Percentiles rank a stretch among this genome's conserved stretches.
phyloP scores from a whole-genome alignment of 92 coral and sea anemone genomes.

The Zoanthus solanderi region DNA sequence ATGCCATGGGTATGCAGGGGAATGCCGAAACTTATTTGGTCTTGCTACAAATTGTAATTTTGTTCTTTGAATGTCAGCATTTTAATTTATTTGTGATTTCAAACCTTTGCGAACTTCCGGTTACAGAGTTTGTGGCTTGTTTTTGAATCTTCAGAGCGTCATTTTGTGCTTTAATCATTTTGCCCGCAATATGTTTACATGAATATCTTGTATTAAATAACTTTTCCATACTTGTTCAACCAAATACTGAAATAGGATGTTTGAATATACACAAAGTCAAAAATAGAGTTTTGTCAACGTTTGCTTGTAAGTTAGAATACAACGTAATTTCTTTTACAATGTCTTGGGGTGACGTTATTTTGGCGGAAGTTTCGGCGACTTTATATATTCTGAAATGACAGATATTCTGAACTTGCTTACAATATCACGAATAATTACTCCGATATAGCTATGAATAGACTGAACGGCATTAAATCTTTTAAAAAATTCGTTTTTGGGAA shows the following conservation, averaged over 20 bases:
- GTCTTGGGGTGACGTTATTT: conserved; percentile 24
- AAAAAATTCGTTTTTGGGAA: neutral
- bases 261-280: neutral
- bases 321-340: neutral
- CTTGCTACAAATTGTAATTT: neutral
- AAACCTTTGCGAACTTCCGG: conserved; percentile 64
- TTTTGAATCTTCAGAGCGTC: conserved; percentile 11
- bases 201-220: neutral
- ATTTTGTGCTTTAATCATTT: conserved; percentile 27
- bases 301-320: neutral
- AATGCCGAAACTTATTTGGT: neutral
- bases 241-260: neutral
- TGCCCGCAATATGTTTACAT: neutral
- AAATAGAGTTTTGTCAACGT: neutral
- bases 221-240: neutral
- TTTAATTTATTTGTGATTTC: conserved; percentile 21
- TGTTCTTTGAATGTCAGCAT: neutral
- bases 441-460: conserved; percentile 5
- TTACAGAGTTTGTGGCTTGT: conserved; percentile 39
- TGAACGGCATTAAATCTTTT: neutral
- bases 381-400: conserved; percentile 28
- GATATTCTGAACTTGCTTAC: conserved; percentile 45
- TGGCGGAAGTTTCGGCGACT: conserved; percentile 21
- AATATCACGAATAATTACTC: conserved; percentile 33
- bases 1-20: neutral